Base-by-base conservation (phyloP, 2,888 invertebrate species). In the Zeuzera pyrina region DNA sequence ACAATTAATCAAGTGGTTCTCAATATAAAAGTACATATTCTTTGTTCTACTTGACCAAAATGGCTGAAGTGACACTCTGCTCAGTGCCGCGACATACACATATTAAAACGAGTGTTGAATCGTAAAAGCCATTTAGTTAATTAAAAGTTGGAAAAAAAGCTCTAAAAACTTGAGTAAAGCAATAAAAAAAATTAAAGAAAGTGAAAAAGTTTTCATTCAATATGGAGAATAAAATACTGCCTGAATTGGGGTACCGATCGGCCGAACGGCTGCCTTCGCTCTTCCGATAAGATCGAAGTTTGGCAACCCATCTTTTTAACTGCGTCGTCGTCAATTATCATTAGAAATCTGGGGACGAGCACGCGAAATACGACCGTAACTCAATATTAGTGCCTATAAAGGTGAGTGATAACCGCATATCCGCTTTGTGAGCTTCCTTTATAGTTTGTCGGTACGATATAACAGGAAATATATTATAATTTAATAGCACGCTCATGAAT, bases 381-480 rank as follows among this genome's bases (percentile, higher is more conserved):
- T 78, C 74, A 77, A 68, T 69, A 73, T 77, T 76, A 78, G 65
- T 69, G 73, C 48, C 76, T 64, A 77, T 78, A 78, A 77, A 77
- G 72, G 73, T 74, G 74, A 76, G 55, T 69, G 66, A 78, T 77
- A 73, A 64, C 73, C 67, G 48, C 49, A 56, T 55, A 66, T 62
- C 61, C 57, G 49, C 39, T 41, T 30, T 35, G 45, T 38, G 39
- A 51, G 50, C 51, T 47, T 52, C 56, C 53, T 56, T 61, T 61
- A 56, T 62, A 54, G 55, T 54, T 55, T 49, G 52, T 52, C 53
- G 52, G 49, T 57, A 45, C 43, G 49, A 52, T 57, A 57, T 55
- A 58, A 61, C 52, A 56, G 52, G 49, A 56, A 53, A 56, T 61
- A 54, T 64, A 52, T 60, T 60, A 63, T 57, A 45, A 51, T 49